These are phyloP conservation scores for Chloropsis cyanopogon DNA, from an alignment of 2,113 vertebrate genomes.

Conservation along the genomic window DNA sequence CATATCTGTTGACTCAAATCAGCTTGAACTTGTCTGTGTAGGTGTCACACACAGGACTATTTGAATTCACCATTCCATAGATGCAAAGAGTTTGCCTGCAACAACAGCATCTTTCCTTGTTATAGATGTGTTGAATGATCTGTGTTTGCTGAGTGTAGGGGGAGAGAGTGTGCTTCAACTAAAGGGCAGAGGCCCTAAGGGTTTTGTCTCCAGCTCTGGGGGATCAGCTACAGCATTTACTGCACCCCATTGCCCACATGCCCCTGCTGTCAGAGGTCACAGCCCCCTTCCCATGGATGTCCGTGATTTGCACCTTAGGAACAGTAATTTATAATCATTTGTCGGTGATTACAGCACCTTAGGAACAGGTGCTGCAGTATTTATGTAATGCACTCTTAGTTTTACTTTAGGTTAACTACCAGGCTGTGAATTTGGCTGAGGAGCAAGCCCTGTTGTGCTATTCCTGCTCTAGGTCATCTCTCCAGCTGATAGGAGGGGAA, in stretches of 20 bases:
- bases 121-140: neutral
- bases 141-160: neutral
- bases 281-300: neutral
- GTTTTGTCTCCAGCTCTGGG: neutral
- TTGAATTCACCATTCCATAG: neutral
- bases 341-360: neutral
- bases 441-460: neutral
- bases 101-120: neutral
- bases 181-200: neutral
- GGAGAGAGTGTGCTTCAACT: neutral
- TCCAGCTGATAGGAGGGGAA: neutral
- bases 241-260: fast-evolving
- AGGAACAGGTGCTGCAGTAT: neutral
- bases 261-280: neutral
- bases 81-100: neutral
- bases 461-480: neutral
- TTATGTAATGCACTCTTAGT: neutral
- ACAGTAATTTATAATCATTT: neutral
- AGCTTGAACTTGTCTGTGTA: neutral
- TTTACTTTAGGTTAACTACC: neutral
- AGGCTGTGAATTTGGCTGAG: neutral
- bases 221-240: neutral
- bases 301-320: neutral
- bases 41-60: neutral
- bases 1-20: neutral